Percentiles rank a stretch among this genome's conserved stretches.
phyloP scores from a whole-genome alignment of 1,140 invertebrate species.

The Lepidurus arcticus region DNA sequence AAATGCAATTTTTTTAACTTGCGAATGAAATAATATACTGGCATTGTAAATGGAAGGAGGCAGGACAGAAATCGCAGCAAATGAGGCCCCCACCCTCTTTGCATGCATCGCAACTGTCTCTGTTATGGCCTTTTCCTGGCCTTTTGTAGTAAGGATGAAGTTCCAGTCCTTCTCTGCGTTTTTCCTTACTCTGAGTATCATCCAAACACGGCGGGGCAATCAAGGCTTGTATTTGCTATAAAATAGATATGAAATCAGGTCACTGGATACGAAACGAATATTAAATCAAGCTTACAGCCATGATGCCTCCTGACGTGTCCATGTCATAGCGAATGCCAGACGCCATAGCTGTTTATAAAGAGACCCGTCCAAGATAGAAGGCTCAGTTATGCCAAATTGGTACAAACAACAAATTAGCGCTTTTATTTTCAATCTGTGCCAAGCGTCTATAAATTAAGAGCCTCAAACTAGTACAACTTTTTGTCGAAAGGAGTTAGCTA shows the following conservation, averaged over 20 bases:
- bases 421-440: constrained; percentile 2
- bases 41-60: constrained; percentile 89
- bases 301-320: constrained; percentile 57
- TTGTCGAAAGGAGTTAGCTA: not conserved
- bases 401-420: not conserved
- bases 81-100: constrained; percentile 90
- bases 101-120: constrained; percentile 86
- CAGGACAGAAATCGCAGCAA: constrained; percentile 90
- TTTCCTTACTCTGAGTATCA: constrained; percentile 55
- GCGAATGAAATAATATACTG: constrained; percentile 60
- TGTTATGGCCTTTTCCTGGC: constrained; percentile 83
- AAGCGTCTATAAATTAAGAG: not conserved
- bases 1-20: not conserved
- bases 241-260: constrained; percentile 32
- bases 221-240: constrained; percentile 77
- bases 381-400: not conserved
- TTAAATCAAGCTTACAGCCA: constrained; percentile 54
- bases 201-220: constrained; percentile 72
- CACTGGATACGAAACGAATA: constrained; percentile 24
- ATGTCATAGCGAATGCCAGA: constrained; percentile 49
- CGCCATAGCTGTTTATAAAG: not conserved
- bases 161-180: constrained; percentile 54
- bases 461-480: not conserved
- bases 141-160: constrained; percentile 76
- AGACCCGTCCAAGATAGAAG: not conserved